These are phyloP conservation scores for Diglossa cyanea DNA, from an alignment of 2,797 vertebrate species.

Conservation along the genomic window DNA sequence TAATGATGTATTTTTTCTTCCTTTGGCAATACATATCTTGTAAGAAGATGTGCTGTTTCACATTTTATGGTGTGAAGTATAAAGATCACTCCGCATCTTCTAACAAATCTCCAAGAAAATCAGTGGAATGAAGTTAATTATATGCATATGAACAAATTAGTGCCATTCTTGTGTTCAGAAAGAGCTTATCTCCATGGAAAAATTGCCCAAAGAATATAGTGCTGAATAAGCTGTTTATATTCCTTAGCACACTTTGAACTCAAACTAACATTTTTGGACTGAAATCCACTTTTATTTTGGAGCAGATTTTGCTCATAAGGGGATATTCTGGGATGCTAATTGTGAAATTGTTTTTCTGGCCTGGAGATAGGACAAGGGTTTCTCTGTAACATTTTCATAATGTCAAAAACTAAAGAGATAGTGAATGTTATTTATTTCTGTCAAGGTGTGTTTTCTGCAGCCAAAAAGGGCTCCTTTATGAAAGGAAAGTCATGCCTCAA, in stretches of 20 bases:
- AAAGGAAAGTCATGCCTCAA: neutral
- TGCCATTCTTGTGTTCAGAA: neutral
- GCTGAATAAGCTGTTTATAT: conserved; percentile 29
- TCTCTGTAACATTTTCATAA: neutral
- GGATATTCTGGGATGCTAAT: neutral
- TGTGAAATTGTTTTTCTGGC: conserved; percentile 1
- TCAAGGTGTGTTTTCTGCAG: neutral
- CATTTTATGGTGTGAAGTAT: neutral
- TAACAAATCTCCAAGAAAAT: neutral
- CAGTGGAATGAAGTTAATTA: neutral
- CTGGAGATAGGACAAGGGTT: neutral
- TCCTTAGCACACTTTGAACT: neutral
- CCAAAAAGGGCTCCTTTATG: neutral
- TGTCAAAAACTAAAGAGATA: neutral
- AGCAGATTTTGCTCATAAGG: neutral
- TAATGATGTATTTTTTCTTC: neutral
- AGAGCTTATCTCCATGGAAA: neutral
- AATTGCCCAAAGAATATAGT: neutral
- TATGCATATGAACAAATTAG: neutral
- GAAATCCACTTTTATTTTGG: neutral
- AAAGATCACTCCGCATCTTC: neutral
- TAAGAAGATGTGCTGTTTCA: neutral
- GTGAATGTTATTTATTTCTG: neutral
- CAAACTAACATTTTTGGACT: neutral
- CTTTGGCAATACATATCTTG: neutral